Evolutionary conservation across 1,140 invertebrate species (phyloP).

Genomic region (Bombus pascuorum): DNA sequence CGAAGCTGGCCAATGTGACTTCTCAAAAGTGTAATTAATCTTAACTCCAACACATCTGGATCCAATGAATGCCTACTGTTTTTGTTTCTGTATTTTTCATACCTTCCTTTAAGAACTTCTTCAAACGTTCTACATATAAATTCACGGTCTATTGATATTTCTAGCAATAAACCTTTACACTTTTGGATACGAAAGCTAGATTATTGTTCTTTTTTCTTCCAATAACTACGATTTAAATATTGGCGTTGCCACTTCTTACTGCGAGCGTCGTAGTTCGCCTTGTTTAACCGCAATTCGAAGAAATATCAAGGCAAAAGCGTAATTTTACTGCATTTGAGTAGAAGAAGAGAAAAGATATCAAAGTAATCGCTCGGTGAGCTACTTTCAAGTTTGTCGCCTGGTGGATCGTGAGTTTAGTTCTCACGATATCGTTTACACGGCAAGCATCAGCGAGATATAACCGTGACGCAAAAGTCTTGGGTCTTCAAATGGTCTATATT

Average conservation of each 20-base stretch:
- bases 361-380: neutral
- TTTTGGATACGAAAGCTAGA: too few relatives aligned
- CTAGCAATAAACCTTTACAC: too few relatives aligned
- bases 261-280: neutral
- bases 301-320: neutral
- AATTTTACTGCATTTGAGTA: neutral
- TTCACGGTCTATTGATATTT: too few relatives aligned
- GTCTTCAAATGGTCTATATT: slow-evolving; percentile 14
- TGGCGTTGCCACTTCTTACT: neutral
- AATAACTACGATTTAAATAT: neutral
- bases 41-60: too few relatives aligned
- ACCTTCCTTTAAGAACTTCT: too few relatives aligned
- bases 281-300: neutral
- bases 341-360: neutral
- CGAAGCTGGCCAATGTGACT: too few relatives aligned
- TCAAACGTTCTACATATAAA: too few relatives aligned
- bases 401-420: slow-evolving; percentile 18
- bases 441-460: neutral
- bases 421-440: slow-evolving; percentile 34
- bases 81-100: too few relatives aligned
- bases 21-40: too few relatives aligned
- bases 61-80: too few relatives aligned
- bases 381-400: neutral
- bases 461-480: slow-evolving; percentile 2
- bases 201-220: too few relatives aligned